Evolutionary conservation across 1,140 invertebrate species (phyloP).

Genomic region (Pristionchus pacificus): DNA sequence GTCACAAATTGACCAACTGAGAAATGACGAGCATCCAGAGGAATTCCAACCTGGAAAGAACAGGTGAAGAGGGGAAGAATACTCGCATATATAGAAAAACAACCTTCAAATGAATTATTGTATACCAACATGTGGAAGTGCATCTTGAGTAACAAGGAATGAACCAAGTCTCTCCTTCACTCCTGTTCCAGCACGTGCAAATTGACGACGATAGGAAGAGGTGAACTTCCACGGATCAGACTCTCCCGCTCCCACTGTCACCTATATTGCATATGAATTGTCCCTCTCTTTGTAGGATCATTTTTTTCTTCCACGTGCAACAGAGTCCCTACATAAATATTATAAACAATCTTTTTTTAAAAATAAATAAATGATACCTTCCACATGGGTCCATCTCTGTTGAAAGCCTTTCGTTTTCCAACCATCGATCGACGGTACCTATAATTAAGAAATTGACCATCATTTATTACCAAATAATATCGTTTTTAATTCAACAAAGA

Average conservation of each 20-base stretch:
- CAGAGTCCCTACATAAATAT: too few relatives aligned
- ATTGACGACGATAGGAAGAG: conserved; percentile 81
- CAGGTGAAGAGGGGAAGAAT: too few relatives aligned
- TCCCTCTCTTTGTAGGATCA: too few relatives aligned
- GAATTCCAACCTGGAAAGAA: conserved; percentile 75
- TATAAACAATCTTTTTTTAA: too few relatives aligned
- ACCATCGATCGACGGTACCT: conserved; percentile 21
- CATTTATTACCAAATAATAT: too few relatives aligned
- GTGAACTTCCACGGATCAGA: conserved; percentile 66
- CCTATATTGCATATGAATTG: too few relatives aligned
- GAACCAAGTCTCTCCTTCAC: conserved; percentile 78
- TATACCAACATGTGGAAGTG: conserved; percentile 67
- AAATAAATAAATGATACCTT: conserved; percentile 34
- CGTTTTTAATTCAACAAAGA: too few relatives aligned
- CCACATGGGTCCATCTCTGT: conserved; percentile 46
- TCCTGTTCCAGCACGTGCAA: conserved; percentile 77
- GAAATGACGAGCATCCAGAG: conserved; percentile 82
- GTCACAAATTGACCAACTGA: conserved; percentile 84
- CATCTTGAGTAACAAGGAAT: conserved; percentile 81
- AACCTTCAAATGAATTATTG: neutral
- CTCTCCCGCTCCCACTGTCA: conserved; percentile 51
- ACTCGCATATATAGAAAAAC: too few relatives aligned
- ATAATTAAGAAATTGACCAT: too few relatives aligned
- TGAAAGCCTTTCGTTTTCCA: conserved; percentile 54
- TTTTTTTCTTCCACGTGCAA: too few relatives aligned